Evolutionary conservation across 2,113 vertebrate genomes (phyloP).

Genomic region (Leucoraja erinaceus): DNA sequence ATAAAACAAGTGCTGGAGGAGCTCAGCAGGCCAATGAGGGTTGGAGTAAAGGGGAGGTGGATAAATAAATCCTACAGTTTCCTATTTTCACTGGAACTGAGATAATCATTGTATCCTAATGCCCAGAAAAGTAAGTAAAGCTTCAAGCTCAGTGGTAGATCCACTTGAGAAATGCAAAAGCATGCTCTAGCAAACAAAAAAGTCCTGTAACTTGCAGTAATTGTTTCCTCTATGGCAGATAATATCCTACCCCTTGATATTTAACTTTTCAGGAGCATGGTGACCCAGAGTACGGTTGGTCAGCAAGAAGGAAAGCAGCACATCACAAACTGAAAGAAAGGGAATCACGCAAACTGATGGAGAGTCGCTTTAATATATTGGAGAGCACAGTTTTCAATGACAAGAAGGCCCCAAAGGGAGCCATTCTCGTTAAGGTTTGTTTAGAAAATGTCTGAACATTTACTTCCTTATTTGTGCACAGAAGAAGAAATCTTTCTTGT

Average conservation of each 20-base stretch:
- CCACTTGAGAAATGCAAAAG: neutral
- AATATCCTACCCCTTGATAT: neutral
- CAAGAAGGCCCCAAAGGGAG: slow-evolving; percentile 12
- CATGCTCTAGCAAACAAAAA: neutral
- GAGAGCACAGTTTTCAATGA: slow-evolving; percentile 29
- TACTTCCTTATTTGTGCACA: neutral
- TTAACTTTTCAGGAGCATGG: neutral
- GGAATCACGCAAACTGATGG: slow-evolving; percentile 29
- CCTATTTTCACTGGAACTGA: neutral
- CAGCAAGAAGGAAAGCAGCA: neutral
- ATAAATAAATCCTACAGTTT: neutral
- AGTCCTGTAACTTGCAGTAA: neutral
- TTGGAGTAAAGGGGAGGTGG: neutral
- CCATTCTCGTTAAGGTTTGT: slow-evolving; percentile 35
- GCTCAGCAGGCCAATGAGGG: too few species aligned
- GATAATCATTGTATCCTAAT: neutral
- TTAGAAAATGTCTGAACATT: neutral
- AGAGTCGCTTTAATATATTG: slow-evolving; percentile 19
- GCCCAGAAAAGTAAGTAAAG: neutral
- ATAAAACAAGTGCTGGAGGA: neutral
- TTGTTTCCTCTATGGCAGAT: neutral
- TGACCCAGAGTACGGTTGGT: neutral
- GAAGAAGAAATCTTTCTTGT: neutral
- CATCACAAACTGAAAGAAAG: neutral
- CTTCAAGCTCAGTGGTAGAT: neutral